Evolutionary conservation across 2,888 invertebrate genomes (phyloP), one percentile per base, ranked within the genome.

Genomic region (Meta bourneti): DNA sequence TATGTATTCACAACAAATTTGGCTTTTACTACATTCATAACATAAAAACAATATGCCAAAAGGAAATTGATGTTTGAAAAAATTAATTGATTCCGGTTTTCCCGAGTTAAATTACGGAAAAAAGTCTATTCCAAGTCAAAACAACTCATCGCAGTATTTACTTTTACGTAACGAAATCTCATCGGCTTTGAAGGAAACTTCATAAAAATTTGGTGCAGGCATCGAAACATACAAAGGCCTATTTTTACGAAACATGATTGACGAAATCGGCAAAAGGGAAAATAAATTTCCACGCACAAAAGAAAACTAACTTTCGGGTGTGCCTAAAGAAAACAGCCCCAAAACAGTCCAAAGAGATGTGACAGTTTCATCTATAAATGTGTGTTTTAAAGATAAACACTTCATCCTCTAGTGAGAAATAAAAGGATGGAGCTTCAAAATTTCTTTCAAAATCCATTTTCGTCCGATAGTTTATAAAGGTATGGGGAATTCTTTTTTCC

Each of bases 301-400:
- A 70, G 70, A 70, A 81, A 70, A 48, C 19, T 49, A 19, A 9
- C 49, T 70, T 49, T 5, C 54, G n/a, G 49, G 48, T 54, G 19
- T 74, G 75, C 61, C 75, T 54, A 54, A n/a, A 61, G 61, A 75
- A 84, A 84, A 84, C 75, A 70, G 6, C 61, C 70, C 49, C 69
- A 49, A 77, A 70, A 51, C 78, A 51, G 78, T 86, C 70, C 77
- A 86, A 78, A 86, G 81, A 52, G 75, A 77, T 89, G 78, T 89
- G 84, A 90, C 90, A 90, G 84, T 90, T 90, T 79, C 90, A 90
- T 90, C 84, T 79, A 83, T 90, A 84, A 90, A 90, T 80, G 84
- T 90, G 83, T 84, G 48, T 84, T 84, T 84, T 72, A 52, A 90
- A 84, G 79, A 79, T 90, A 90, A 79, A 89, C 82, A 89, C 79